These are phyloP conservation scores for Drosophila falleni DNA, from an alignment of 2,888 invertebrate genomes.

Conservation along the genomic window DNA sequence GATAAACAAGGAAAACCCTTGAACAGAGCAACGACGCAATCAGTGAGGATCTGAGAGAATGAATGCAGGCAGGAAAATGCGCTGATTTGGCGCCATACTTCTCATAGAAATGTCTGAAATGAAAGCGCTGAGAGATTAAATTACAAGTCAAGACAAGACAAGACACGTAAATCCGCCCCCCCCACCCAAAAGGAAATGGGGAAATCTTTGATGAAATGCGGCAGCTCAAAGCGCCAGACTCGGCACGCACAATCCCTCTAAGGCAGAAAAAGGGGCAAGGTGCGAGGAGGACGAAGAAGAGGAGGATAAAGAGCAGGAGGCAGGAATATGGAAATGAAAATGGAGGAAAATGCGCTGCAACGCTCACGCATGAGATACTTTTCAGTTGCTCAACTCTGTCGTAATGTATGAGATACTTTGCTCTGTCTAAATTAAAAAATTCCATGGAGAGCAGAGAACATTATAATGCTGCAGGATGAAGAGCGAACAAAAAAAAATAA, in stretches of 20 bases:
- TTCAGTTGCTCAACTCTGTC: constrained; percentile 40
- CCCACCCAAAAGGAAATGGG: constrained; percentile 50
- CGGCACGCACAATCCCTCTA: constrained; percentile 37
- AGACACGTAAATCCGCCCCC: constrained; percentile 40
- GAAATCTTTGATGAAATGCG: constrained; percentile 76
- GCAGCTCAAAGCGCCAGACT: constrained; percentile 38
- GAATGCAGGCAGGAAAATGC: constrained; percentile 4
- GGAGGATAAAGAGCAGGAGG: neutral
- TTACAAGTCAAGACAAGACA: constrained; percentile 51
- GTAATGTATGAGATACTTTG: constrained; percentile 71
- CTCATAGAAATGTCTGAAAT: constrained; percentile 35
- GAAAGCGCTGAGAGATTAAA: constrained; percentile 64
- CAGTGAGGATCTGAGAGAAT: constrained; percentile 3
- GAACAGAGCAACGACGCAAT: neutral
- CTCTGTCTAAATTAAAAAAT: constrained; percentile 74
- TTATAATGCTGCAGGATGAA: constrained; percentile 65
- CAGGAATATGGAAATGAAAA: constrained; percentile 35
- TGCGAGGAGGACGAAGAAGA: neutral
- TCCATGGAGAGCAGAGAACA: constrained; percentile 66
- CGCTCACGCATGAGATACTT: constrained; percentile 72
- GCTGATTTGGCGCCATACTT: constrained; percentile 47
- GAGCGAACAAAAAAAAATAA: constrained; percentile 2
- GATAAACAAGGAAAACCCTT: constrained; percentile 26
- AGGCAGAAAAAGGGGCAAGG: constrained; percentile 32
- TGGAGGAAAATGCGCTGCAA: constrained; percentile 29